Evolutionary conservation across 2,797 vertebrate species (phyloP).

Genomic region (Muscicapa striata): DNA sequence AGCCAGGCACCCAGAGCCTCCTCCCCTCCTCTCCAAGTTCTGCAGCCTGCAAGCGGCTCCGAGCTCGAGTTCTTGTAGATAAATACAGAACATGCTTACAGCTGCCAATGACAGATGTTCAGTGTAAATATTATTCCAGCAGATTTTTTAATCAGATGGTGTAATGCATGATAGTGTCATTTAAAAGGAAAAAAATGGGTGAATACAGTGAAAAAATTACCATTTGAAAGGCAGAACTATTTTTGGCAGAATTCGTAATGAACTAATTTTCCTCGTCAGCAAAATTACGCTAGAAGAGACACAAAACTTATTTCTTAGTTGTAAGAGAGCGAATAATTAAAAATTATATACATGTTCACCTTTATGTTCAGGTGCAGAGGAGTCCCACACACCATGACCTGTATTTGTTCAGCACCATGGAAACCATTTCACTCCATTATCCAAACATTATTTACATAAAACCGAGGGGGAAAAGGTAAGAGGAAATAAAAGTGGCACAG

Average conservation of each 20-base stretch:
- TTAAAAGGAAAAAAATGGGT: not conserved
- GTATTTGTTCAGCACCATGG: conserved; percentile 80
- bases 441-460: conserved; percentile 81
- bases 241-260: not conserved
- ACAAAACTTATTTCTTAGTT: conserved; percentile 62
- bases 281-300: not conserved
- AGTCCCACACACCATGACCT: conserved; percentile 72
- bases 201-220: conserved; percentile 45
- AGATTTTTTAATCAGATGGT: conserved; percentile 69
- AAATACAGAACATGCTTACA: conserved; percentile 63
- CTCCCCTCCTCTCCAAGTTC: not conserved
- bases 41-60: conserved; percentile 20
- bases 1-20: not conserved
- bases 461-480: conserved; percentile 60
- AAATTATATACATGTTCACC: conserved; percentile 73
- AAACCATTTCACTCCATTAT: conserved; percentile 82
- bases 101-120: conserved; percentile 68
- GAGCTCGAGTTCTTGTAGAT: conserved; percentile 22
- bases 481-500: conserved; percentile 61
- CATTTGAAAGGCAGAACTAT: conserved; percentile 12
- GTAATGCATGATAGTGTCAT: conserved; percentile 50
- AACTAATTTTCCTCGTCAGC: conserved; percentile 4
- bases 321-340: conserved; percentile 68
- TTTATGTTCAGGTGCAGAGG: conserved; percentile 71
- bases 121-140: conserved; percentile 65